These are phyloP conservation scores for Microcaecilia unicolor DNA, from an alignment of 2,797 vertebrate genomes.

Conservation along the genomic window DNA sequence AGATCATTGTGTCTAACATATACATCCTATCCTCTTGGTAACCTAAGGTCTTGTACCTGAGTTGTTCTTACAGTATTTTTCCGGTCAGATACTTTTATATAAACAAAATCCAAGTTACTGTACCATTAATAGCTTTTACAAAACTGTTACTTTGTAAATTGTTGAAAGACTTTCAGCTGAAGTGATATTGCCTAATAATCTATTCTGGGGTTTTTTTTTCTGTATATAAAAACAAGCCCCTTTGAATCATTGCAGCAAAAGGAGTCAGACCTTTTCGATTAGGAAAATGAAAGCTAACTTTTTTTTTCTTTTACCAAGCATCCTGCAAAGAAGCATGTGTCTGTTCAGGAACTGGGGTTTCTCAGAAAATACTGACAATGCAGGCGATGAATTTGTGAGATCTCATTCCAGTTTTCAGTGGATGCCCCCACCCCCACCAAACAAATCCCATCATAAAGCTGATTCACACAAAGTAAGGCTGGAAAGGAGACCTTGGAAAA, in stretches of 20 bases:
- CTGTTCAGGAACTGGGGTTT: slow-evolving; percentile 5
- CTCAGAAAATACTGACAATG: slow-evolving; percentile 10
- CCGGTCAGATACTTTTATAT: not conserved
- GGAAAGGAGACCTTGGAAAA: too few relatives aligned
- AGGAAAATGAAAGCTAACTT: not conserved
- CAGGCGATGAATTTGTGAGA: slow-evolving; percentile 3
- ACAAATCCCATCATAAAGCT: too few relatives aligned
- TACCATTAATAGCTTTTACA: slow-evolving; percentile 10
- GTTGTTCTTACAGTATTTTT: slow-evolving; percentile 16
- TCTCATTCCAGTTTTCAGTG: too few relatives aligned
- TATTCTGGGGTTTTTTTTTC: slow-evolving; percentile 44
- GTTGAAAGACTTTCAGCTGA: slow-evolving; percentile 10
- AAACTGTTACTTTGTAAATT: slow-evolving; percentile 13
- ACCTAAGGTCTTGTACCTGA: slow-evolving; percentile 22
- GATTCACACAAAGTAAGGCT: too few relatives aligned
- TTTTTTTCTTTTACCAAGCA: not conserved
- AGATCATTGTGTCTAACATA: slow-evolving; percentile 48
- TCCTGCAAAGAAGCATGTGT: not conserved
- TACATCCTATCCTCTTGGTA: slow-evolving; percentile 48
- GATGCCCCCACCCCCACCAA: too few relatives aligned
- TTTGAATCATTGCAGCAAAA: slow-evolving; percentile 24
- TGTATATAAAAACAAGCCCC: slow-evolving; percentile 25
- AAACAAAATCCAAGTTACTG: slow-evolving; percentile 14
- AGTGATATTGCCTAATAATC: slow-evolving; percentile 49
- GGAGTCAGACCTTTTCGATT: slow-evolving; percentile 2